Percentiles rank a stretch among this genome's conserved stretches.
phyloP scores from a whole-genome alignment of 2,113 vertebrate species.

The Cynopterus brachyotis region DNA sequence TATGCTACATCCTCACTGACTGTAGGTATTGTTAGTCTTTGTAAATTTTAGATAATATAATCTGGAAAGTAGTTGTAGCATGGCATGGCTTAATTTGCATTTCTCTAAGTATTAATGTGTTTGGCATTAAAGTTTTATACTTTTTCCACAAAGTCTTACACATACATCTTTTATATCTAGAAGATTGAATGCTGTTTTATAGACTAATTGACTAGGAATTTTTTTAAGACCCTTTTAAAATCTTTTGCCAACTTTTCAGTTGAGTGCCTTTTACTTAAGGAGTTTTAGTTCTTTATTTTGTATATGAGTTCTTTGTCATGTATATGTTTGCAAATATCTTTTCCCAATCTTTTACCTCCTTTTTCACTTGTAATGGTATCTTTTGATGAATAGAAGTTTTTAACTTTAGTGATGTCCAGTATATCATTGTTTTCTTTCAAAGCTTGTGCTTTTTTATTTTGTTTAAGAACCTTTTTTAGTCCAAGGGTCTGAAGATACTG shows the following conservation, averaged over 20 bases:
- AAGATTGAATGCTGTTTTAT: not conserved
- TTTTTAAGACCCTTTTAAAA: not conserved
- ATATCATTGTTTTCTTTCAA: not conserved
- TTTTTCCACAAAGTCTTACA: too few relatives aligned
- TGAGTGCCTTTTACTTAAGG: not conserved
- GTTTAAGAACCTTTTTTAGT: not conserved
- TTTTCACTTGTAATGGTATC: not conserved
- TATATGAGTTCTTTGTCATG: not conserved
- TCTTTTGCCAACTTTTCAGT: not conserved
- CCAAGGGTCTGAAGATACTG: not conserved
- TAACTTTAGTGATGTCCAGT: not conserved
- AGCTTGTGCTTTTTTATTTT: not conserved
- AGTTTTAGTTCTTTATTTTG: not conserved
- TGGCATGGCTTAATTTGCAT: not conserved
- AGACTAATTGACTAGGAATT: not conserved
- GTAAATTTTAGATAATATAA: not conserved
- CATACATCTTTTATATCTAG: too few relatives aligned
- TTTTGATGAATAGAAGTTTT: not conserved
- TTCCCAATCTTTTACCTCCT: not conserved
- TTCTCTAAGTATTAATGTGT: not conserved
- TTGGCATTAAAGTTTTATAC: too few relatives aligned
- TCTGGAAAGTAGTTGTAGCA: not conserved
- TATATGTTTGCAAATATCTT: not conserved
- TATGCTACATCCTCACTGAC: not conserved
- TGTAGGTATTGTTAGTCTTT: not conserved